phyloP scores from a whole-genome alignment of 2,888 invertebrate species.

The Hyppa rectilinea region DNA sequence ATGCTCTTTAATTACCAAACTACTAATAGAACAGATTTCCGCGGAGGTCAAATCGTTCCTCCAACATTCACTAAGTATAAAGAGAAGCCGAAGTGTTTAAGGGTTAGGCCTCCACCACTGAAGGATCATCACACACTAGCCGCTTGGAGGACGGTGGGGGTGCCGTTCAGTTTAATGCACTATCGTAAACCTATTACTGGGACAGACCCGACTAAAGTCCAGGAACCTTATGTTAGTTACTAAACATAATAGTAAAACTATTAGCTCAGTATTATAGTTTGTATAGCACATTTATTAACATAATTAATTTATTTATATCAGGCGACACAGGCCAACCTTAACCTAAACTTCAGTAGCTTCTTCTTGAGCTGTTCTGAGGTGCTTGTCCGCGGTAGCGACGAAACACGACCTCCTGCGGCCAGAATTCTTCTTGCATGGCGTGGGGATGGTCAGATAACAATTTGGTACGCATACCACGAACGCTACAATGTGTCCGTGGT shows the following conservation, averaged over 20 bases:
- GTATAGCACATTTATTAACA: not conserved
- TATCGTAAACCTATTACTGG: slow-evolving; percentile 68
- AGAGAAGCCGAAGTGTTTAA: slow-evolving; percentile 55
- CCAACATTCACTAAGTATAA: slow-evolving; percentile 64
- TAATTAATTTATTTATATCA: too few relatives aligned
- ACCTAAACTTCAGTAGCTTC: too few relatives aligned
- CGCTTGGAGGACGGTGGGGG: slow-evolving; percentile 64
- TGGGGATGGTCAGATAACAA: too few relatives aligned
- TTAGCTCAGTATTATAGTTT: not conserved
- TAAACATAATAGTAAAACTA: not conserved
- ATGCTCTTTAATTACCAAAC: slow-evolving; percentile 77
- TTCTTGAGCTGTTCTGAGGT: too few relatives aligned
- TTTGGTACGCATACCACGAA: too few relatives aligned
- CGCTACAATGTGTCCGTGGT: too few relatives aligned
- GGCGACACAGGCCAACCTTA: too few relatives aligned
- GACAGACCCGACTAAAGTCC: slow-evolving; percentile 72
- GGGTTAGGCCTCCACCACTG: slow-evolving; percentile 56
- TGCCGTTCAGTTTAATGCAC: slow-evolving; percentile 75
- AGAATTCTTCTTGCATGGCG: too few relatives aligned
- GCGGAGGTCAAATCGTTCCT: slow-evolving; percentile 59
- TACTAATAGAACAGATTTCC: slow-evolving; percentile 71
- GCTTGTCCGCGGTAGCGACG: too few relatives aligned
- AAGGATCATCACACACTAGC: slow-evolving; percentile 76
- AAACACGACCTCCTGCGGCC: too few relatives aligned
- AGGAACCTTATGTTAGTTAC: slow-evolving; percentile 72